These are phyloP conservation scores for Tonatia bakeri DNA, from an alignment of 2,113 vertebrate species.

Conservation along the genomic window DNA sequence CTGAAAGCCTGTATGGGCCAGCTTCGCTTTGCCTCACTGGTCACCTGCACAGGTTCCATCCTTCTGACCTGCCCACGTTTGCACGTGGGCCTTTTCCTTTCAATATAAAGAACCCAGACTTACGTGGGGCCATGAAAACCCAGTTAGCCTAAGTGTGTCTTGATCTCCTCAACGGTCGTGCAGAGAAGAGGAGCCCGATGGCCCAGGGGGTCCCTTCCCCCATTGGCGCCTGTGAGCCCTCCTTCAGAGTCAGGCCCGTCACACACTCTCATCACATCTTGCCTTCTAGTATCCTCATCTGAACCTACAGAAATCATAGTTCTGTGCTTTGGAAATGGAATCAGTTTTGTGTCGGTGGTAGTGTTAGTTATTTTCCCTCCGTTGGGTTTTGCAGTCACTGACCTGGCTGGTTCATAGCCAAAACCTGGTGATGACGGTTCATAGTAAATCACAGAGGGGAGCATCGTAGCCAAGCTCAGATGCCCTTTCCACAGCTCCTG, in stretches of 20 bases:
- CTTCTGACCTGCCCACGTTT: not conserved
- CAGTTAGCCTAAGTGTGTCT: not conserved
- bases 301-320: not conserved
- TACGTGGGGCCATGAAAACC: not conserved
- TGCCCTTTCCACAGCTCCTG: accelerated
- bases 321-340: not conserved
- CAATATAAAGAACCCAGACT: not conserved
- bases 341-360: not conserved
- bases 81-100: not conserved
- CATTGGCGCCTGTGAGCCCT: accelerated
- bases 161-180: not conserved
- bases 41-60: not conserved
- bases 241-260: accelerated
- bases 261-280: accelerated
- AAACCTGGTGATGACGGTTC: not conserved
- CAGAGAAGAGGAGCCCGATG: not conserved
- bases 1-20: not conserved
- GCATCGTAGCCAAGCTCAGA: accelerated
- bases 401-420: not conserved
- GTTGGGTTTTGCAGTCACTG: not conserved
- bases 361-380: not conserved
- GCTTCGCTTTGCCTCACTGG: not conserved
- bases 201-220: accelerated
- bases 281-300: not conserved
- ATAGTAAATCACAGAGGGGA: not conserved